Percentiles rank a stretch among this genome's conserved stretches.
Conservation (phyloP, 2,888 invertebrate species). For the Nasonovia ribisnigri region DNA sequence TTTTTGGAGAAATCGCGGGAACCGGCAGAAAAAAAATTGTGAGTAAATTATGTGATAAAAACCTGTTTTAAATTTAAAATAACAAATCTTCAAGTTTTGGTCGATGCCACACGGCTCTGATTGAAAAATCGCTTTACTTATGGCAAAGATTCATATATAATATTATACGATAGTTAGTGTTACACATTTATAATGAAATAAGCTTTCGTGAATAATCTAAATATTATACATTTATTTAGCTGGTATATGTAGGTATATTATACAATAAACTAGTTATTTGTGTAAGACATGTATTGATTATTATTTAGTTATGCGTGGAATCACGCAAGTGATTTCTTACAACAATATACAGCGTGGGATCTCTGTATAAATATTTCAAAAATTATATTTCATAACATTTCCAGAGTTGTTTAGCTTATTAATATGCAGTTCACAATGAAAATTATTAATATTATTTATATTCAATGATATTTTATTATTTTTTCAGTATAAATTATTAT, state of each 20-base stretch:
- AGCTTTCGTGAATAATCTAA: background rate
- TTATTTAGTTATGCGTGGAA: background rate
- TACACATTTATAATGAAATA: background rate
- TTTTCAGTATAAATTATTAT: background rate
- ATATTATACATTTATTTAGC: background rate
- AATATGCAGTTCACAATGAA: background rate
- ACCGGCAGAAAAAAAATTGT: background rate
- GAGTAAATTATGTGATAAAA: background rate
- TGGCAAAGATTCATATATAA: background rate
- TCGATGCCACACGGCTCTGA: too few relatives aligned
- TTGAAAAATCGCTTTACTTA: background rate
- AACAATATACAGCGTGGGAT: background rate
- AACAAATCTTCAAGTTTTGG: background rate
- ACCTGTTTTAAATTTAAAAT: background rate
- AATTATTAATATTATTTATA: too few relatives aligned
- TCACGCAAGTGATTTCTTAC: background rate
- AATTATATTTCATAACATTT: background rate
- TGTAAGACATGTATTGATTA: background rate
- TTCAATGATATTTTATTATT: background rate
- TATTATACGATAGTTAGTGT: background rate
- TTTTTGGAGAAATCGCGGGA: background rate
- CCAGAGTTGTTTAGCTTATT: background rate
- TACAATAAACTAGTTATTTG: background rate
- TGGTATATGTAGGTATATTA: background rate
- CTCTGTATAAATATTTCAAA: background rate